Base-by-base conservation (phyloP, 2,888 invertebrate species). In the Parelbella ahira region DNA sequence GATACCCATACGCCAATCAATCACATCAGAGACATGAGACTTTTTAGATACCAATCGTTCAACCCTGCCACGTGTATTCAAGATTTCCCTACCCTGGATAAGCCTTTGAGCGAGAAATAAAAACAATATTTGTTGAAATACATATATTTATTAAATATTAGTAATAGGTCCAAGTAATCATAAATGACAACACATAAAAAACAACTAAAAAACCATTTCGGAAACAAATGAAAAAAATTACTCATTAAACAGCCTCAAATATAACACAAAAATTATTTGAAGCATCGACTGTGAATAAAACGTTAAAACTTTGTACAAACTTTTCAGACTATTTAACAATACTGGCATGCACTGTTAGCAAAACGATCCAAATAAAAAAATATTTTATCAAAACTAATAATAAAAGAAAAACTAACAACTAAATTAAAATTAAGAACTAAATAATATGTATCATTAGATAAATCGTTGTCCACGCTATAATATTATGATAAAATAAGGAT, bases 1-100 rank as follows among this genome's bases (percentile, higher is more conserved):
- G 87, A 87, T 53, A 80, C 80, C 0, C 84, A 87, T 54, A 84
- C 86, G 0, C 86, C 87, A 2, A 86, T 87, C 10, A 72, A 66
- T 0, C 86, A 86, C 49, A 84, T 87, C 21, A 72, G 86, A 7
- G 55, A 71, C 36, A 59, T 87, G 67, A 63, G 76, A 48, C 61
- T 70, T 6, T 77, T 66, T 56, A 72, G 86, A 4, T 72, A 72
- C 49, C 72, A 77, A 49, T 86, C 87, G 2, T 84, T 83, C 44
- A 63, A 86, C 45, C 87, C 86, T 1, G 69, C 74, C 8, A 72
- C 80, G 3, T 69, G 83, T 37, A 51, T 76, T 10, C 77, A 74
- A 58, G 66, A 75, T 44, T 86, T 81, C 48, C 78, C 80, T 4
- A 55, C 29, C 9, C 27, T 61, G 2, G 58, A 54, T 11, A 62